Evolutionary conservation across 2,888 invertebrate species (phyloP), one percentile per base, ranked within the genome.

Genomic region (Oxytorus armatus): DNA sequence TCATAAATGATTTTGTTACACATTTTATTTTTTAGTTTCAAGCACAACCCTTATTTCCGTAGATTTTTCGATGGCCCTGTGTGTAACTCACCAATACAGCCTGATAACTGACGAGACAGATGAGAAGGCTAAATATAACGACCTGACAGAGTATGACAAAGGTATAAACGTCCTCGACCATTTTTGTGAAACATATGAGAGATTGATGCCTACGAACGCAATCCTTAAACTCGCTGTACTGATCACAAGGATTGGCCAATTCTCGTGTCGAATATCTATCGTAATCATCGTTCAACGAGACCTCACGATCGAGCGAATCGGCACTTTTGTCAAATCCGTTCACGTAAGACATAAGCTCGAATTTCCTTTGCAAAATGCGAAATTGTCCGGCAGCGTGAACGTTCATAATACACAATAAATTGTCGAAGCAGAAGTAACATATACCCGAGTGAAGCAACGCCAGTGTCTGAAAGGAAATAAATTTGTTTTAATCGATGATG

Each of bases 381-480:
- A 88, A 88, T 73, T 88, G 88, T 7, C 82, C 84, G 5, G 83
- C 83, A 0, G 78, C 70, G 42, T 85, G 82, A 1, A 86, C 72
- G 66, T 82, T 86, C 8, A 83, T 63, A 1, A 86, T 53, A 44
- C 82, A 81, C 14, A 88, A 59, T 5, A 85, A 77, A 70, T 83
- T 86, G 49, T 87, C 88, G 42, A 88, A 88, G 69, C 86, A 86
- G 51, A 84, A 83, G 59, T 84, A 84, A 79, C 82, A 83, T 44
- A 84, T 72, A 42, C 84, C 83, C 23, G 68, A 55, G 51, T 84
- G 83, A 10, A 78, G 5, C 49, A 70, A 55, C 0, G 82, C 29
- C 16, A 84, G n/a, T 18, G 53, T 57, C 83, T 83, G 61, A 14
- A 74, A 59, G 18, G n/a, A 66, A 65, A 65, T n/a, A n/a, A n/a